Evolutionary conservation across 2,113 vertebrate species (phyloP), one percentile per base, ranked within the genome.

Genomic region (Benitochromis conjunctus): DNA sequence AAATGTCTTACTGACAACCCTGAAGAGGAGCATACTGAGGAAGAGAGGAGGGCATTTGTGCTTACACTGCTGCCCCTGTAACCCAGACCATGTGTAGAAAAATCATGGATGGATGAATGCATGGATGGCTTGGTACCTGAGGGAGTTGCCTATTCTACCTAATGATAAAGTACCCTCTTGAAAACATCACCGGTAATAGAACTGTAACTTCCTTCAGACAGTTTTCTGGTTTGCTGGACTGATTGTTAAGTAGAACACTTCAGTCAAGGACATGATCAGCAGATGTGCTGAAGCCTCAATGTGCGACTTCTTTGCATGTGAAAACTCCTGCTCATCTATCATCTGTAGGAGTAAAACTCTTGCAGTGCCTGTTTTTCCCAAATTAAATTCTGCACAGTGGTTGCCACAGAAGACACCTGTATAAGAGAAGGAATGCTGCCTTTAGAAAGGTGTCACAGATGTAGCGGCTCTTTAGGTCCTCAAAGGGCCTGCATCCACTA

Each of bases 311-410:
- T 92, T 83, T 92, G 93, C 90, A 93, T 93, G 80, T 14, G 79
- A 16, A 79, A 89, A 78, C 69, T 66, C 38, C 18, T 1, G 86
- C 87, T 92, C 92, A 94, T 95, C 93, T 88, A 94, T 95, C 95
- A 94, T 92, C 90, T 64, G 79, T n/a, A 24, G 74, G 86, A 92
- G 80, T 51, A 82, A 91, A 90, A 90, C 88, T 85, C 79, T 79
- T 79, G 91, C 83, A 82, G 84, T 9, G 81, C 76, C 85, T 90
- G 78, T 66, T 88, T 88, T 92, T 87, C 92, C 87, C 86, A 92
- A 91, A 95, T 95, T 88, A 94, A 94, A 92, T 92, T 92, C 90
- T 92, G 92, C 90, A 90, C 89, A 87, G 90, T 76, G 89, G 84
- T 77, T 89, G 89, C 89, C 58, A 84, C 78, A 79, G 62, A 88